Evolutionary conservation across 2,113 vertebrate species (phyloP).

Genomic region (Chaetodon trifascialis): DNA sequence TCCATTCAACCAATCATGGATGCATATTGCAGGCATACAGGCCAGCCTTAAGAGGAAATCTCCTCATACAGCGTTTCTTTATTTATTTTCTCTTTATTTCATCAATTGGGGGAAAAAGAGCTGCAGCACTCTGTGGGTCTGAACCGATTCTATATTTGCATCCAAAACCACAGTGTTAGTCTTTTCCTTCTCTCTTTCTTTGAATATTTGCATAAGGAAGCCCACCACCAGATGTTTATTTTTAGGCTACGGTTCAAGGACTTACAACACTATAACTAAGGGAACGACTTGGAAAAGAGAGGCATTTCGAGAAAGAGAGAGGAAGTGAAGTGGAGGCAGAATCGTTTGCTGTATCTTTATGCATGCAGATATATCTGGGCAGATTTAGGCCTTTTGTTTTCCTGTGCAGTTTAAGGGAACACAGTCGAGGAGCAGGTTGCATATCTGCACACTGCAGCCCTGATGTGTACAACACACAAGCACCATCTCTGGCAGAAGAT

Average conservation of each 20-base stretch:
- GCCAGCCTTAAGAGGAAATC: slow-evolving; percentile 79
- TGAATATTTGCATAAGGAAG: slow-evolving; percentile 83
- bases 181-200: slow-evolving; percentile 69
- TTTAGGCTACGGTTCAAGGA: slow-evolving; percentile 83
- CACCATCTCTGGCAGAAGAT: slow-evolving; percentile 61
- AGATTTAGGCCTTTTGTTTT: slow-evolving; percentile 81
- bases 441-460: slow-evolving; percentile 77
- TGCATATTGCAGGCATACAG: slow-evolving; percentile 79
- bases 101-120: slow-evolving; percentile 56
- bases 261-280: slow-evolving; percentile 78
- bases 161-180: slow-evolving; percentile 81
- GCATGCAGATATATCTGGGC: slow-evolving; percentile 64
- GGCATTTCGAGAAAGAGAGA: slow-evolving; percentile 8
- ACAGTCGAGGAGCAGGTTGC: slow-evolving; percentile 70
- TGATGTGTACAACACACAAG: slow-evolving; percentile 39
- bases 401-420: slow-evolving; percentile 55
- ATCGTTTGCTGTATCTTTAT: slow-evolving; percentile 63
- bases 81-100: slow-evolving; percentile 78
- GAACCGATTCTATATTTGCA: slow-evolving; percentile 83
- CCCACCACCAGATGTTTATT: slow-evolving; percentile 84
- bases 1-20: slow-evolving; percentile 83
- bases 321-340: slow-evolving; percentile 47
- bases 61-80: slow-evolving; percentile 76
- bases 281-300: slow-evolving; percentile 64
- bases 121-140: slow-evolving; percentile 77